Percentiles rank a stretch among this genome's conserved stretches.
phyloP scores from a whole-genome alignment of 2,888 invertebrate genomes.

The Bombylius discolor region DNA sequence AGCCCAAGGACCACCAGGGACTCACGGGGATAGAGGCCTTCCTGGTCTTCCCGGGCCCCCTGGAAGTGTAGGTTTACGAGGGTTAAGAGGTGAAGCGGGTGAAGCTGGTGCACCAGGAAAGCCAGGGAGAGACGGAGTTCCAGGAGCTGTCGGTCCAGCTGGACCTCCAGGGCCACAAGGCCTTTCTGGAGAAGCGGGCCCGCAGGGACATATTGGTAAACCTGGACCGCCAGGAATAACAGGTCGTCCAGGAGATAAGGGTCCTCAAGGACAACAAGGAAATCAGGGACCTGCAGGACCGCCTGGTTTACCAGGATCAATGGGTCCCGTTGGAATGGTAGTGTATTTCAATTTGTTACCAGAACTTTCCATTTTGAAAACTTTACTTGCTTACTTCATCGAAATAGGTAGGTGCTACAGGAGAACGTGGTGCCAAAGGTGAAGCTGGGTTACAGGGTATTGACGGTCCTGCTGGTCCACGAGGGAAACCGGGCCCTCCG shows the following conservation, averaged over 20 bases:
- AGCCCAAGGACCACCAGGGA: slow-evolving; percentile 51
- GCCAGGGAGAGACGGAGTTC: slow-evolving; percentile 39
- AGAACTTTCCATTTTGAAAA: no score
- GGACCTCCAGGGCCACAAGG: slow-evolving; percentile 51
- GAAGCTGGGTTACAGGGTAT: slow-evolving; percentile 62
- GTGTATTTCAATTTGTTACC: no score
- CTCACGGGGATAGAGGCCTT: slow-evolving; percentile 39
- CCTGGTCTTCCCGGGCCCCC: slow-evolving; percentile 49
- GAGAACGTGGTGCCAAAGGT: slow-evolving; percentile 55
- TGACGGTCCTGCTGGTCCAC: slow-evolving; percentile 60
- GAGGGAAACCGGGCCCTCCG: slow-evolving; percentile 64
- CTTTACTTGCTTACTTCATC: slow-evolving; percentile 36
- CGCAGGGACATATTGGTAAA: slow-evolving; percentile 51
- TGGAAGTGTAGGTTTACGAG: slow-evolving; percentile 47
- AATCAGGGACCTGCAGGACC: slow-evolving; percentile 21
- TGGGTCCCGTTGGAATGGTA: slow-evolving; percentile 50
- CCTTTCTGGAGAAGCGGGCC: slow-evolving; percentile 43
- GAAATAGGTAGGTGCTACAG: slow-evolving; percentile 7
- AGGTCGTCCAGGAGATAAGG: slow-evolving; percentile 65
- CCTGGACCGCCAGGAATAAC: slow-evolving; percentile 56
- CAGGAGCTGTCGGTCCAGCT: slow-evolving; percentile 50
- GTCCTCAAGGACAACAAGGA: slow-evolving; percentile 44
- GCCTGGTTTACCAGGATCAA: slow-evolving; percentile 22
- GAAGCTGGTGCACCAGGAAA: slow-evolving; percentile 50
- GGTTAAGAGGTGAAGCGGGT: slow-evolving; percentile 52